A percentile compares a stretch with the other conserved stretches of the same genome.
These are phyloP conservation scores for Dufourea novaeangliae DNA, from an alignment of 1,140 invertebrate species.

Conservation along the genomic window DNA sequence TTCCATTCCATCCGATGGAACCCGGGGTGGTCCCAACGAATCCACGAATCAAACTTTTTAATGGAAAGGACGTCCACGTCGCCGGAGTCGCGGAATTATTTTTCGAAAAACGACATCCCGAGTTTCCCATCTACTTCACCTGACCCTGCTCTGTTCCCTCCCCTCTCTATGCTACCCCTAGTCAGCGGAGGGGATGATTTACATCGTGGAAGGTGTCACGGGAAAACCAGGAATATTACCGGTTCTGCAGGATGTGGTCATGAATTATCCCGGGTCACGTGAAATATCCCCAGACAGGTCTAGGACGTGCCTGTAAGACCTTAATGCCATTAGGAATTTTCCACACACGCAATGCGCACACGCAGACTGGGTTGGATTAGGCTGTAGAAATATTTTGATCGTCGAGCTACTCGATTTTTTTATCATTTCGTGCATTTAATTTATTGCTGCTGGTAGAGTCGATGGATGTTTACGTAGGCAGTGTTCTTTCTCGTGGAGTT, in stretches of 20 bases:
- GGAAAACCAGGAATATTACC: conserved; percentile 58
- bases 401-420: neutral
- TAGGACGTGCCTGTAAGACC: conserved; percentile 42
- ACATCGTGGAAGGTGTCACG: conserved; percentile 52
- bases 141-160: neutral
- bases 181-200: conserved; percentile 46
- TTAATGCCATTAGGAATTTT: conserved; percentile 60
- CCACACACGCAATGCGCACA: too few species aligned
- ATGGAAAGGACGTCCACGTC: conserved; percentile 49
- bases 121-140: conserved; percentile 53
- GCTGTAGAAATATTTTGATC: conserved; percentile 28
- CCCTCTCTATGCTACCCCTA: neutral
- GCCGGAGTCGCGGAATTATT: conserved; percentile 50
- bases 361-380: conserved; percentile 19
- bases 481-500: too few species aligned
- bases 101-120: conserved; percentile 44
- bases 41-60: conserved; percentile 65
- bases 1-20: conserved; percentile 22
- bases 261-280: conserved; percentile 55
- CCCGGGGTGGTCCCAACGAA: conserved; percentile 11
- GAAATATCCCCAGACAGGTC: conserved; percentile 60
- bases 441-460: too few species aligned
- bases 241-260: conserved; percentile 54
- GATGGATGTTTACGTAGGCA: too few species aligned
- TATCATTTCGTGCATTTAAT: too few species aligned